A percentile compares a stretch with the other conserved stretches of the same genome.
Evolutionary conservation across 2,797 vertebrate genomes (phyloP).

Genomic region (Xenopus petersii): DNA sequence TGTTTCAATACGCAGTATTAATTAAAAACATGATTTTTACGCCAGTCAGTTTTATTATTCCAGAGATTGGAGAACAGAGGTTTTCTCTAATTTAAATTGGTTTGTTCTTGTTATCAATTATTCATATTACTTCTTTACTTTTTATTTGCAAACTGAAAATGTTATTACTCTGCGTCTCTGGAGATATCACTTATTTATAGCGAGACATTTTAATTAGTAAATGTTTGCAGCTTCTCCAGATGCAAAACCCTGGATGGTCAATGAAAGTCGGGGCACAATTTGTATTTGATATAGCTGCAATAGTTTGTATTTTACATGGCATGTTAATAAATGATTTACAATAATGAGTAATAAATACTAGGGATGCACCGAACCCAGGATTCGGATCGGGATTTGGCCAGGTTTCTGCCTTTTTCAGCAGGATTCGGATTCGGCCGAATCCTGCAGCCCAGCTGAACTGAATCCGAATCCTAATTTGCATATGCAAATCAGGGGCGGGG

Average conservation of each 20-base stretch:
- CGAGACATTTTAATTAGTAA: constrained; percentile 10
- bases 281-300: too few relatives aligned
- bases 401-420: too few relatives aligned
- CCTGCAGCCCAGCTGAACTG: too few relatives aligned
- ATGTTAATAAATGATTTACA: too few relatives aligned
- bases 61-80: constrained; percentile 40
- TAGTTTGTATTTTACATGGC: too few relatives aligned
- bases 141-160: constrained; percentile 20
- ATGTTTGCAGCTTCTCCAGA: constrained; percentile 1
- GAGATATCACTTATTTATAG: constrained; percentile 32
- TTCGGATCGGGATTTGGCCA: too few relatives aligned
- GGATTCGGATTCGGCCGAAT: too few relatives aligned
- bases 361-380: too few relatives aligned
- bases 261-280: background rate
- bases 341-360: too few relatives aligned
- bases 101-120: constrained; percentile 35
- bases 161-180: constrained; percentile 18
- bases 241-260: background rate
- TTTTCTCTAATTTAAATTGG: constrained; percentile 42
- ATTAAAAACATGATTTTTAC: constrained; percentile 47
- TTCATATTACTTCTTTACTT: constrained; percentile 33
- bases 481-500: too few relatives aligned
- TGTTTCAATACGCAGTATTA: constrained; percentile 33
- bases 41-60: constrained; percentile 43
- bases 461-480: too few relatives aligned